Percentiles rank a stretch among this genome's conserved stretches.
Evolutionary conservation across 2,113 vertebrate genomes (phyloP).

Genomic region (Lichenostomus cassidix): DNA sequence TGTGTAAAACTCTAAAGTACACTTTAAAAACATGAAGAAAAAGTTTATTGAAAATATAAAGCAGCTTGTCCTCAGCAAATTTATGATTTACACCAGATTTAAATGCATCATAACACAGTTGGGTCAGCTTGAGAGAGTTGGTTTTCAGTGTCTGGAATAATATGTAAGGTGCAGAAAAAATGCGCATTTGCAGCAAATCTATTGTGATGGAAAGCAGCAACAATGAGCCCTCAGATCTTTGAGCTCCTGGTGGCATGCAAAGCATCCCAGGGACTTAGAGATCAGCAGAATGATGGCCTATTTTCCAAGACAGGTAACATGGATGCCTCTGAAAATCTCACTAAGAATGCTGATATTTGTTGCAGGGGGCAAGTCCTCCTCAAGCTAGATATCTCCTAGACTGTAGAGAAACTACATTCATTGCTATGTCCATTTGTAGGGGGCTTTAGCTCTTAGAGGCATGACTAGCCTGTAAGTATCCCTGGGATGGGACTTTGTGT

Average conservation of each 20-base stretch:
- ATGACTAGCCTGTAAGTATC: not conserved
- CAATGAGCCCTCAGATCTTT: slow-evolving; percentile 9
- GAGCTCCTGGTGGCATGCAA: slow-evolving; percentile 22
- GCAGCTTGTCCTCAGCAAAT: slow-evolving; percentile 35
- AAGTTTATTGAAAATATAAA: slow-evolving; percentile 51
- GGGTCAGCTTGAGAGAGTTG: slow-evolving; percentile 18
- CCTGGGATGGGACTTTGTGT: not conserved
- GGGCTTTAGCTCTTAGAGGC: not conserved
- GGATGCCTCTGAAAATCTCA: not conserved
- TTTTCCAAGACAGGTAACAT: slow-evolving; percentile 5
- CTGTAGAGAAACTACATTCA: not conserved
- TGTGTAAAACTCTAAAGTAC: slow-evolving; percentile 29
- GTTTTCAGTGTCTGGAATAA: not conserved
- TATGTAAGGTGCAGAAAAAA: slow-evolving; percentile 8
- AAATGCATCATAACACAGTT: slow-evolving; percentile 7
- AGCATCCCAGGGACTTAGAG: not conserved
- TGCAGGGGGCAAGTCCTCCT: not conserved
- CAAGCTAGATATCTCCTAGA: not conserved
- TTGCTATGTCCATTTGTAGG: not conserved
- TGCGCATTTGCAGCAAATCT: not conserved
- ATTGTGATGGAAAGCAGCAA: not conserved
- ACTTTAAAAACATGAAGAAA: slow-evolving; percentile 28
- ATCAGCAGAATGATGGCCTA: not conserved
- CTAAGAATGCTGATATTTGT: not conserved
- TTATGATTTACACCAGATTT: slow-evolving; percentile 28